phyloP scores from a whole-genome alignment of 2,888 invertebrate genomes.

The Gortyna flavago region DNA sequence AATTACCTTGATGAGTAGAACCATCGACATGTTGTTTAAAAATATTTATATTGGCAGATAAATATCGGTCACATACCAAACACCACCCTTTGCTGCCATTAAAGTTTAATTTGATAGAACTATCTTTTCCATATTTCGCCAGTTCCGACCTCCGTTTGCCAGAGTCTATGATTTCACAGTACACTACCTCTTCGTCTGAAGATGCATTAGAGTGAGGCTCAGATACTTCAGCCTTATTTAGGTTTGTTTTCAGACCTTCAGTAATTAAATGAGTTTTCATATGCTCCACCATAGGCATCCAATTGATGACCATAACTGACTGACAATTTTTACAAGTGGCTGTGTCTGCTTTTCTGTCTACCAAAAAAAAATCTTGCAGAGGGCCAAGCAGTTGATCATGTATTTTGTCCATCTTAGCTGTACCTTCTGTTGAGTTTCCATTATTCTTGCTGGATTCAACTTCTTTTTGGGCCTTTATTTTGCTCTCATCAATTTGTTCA shows the following conservation, averaged over 20 bases:
- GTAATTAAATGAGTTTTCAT: conserved; percentile 60
- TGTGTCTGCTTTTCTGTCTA: conserved; percentile 65
- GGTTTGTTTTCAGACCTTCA: neutral
- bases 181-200: conserved; percentile 44
- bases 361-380: conserved; percentile 66
- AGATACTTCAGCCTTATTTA: conserved; percentile 8
- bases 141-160: conserved; percentile 75
- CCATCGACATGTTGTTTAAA: conserved; percentile 76
- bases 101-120: conserved; percentile 76
- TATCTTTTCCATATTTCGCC: conserved; percentile 72
- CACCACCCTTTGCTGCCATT: conserved; percentile 79
- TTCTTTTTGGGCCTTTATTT: conserved; percentile 23
- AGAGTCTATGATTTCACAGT: conserved; percentile 62
- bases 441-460: neutral
- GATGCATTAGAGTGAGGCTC: conserved; percentile 23
- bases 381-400: conserved; percentile 60
- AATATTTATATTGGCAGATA: conserved; percentile 71
- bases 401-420: conserved; percentile 50
- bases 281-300: conserved; percentile 64
- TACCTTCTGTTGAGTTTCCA: conserved; percentile 4
- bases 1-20: conserved; percentile 70
- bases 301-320: conserved; percentile 58
- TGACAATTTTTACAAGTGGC: conserved; percentile 75
- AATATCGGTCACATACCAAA: conserved; percentile 72
- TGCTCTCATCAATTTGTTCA: conserved; percentile 35